These are phyloP conservation scores for Drosophila parthenogenetica DNA, from an alignment of 2,888 invertebrate species.

Conservation along the genomic window DNA sequence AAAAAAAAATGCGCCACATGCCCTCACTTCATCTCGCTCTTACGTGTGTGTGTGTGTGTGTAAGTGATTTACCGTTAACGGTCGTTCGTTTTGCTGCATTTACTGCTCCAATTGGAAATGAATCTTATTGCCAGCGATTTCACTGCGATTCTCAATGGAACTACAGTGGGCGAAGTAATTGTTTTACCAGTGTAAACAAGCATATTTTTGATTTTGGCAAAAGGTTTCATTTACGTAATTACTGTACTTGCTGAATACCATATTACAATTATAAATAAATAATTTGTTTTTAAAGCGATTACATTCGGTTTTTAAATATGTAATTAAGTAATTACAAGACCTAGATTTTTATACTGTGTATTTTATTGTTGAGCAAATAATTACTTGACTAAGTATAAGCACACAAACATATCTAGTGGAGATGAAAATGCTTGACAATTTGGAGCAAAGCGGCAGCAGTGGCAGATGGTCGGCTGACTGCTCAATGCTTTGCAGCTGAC, in stretches of 20 bases:
- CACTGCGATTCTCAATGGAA: slow-evolving; percentile 68
- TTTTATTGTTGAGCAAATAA: background rate
- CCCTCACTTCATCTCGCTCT: slow-evolving; percentile 24
- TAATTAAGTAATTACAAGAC: too few species aligned
- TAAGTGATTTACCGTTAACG: slow-evolving; percentile 73
- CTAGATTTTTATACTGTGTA: background rate
- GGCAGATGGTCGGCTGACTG: slow-evolving; percentile 70
- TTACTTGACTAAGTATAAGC: background rate
- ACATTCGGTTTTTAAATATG: too few species aligned
- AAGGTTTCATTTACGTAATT: too few species aligned
- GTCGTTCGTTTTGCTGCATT: slow-evolving; percentile 52
- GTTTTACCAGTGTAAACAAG: too few species aligned
- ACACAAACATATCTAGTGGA: slow-evolving; percentile 31
- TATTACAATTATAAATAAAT: too few species aligned
- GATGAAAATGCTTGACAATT: slow-evolving; percentile 64
- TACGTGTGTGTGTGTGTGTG: slow-evolving; percentile 13
- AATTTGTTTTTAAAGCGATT: too few species aligned
- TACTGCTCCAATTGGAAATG: slow-evolving; percentile 65
- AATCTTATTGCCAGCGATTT: slow-evolving; percentile 72
- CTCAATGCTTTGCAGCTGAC: slow-evolving; percentile 64
- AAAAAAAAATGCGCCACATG: slow-evolving; percentile 28
- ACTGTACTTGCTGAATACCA: too few species aligned
- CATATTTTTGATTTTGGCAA: too few species aligned
- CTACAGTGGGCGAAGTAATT: background rate
- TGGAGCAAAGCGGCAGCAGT: slow-evolving; percentile 52